These are phyloP conservation scores for Aphelocoma coerulescens DNA, from an alignment of 2,113 vertebrate species.

Conservation along the genomic window DNA sequence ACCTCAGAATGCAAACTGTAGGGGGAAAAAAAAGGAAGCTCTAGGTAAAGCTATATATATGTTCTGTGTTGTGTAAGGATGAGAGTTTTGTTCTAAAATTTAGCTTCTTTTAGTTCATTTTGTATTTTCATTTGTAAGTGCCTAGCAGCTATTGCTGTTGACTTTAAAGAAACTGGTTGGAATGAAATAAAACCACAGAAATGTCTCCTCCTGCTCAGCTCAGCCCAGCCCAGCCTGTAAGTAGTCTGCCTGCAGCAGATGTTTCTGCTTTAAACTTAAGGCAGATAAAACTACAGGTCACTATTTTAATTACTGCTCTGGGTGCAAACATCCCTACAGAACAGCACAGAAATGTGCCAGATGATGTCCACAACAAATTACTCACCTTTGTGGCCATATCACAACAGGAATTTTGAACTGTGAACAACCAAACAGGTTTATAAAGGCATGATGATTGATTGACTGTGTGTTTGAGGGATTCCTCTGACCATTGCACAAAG, in stretches of 20 bases:
- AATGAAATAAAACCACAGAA: not conserved
- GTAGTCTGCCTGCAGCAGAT: not conserved
- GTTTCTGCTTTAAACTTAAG: not conserved
- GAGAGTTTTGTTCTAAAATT: not conserved
- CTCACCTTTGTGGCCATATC: not conserved
- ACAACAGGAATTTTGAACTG: not conserved
- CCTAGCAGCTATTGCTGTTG: not conserved
- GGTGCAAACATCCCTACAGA: not conserved
- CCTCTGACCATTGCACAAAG: not conserved
- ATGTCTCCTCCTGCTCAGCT: not conserved
- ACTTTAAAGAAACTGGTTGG: not conserved
- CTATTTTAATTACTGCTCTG: not conserved
- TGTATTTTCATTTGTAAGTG: not conserved
- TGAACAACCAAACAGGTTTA: rapidly evolving
- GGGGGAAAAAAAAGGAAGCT: not conserved
- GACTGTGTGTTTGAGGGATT: not conserved
- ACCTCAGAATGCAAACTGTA: not conserved
- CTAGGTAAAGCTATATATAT: not conserved
- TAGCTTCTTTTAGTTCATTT: not conserved
- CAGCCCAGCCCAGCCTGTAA: not conserved
- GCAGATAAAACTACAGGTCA: not conserved
- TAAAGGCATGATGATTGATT: not conserved
- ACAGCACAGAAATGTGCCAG: rapidly evolving
- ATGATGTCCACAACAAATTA: not conserved
- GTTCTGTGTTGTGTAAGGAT: not conserved